Base-by-base conservation (phyloP, 2,888 invertebrate genomes). In the Stenchaetothrips biformis region DNA sequence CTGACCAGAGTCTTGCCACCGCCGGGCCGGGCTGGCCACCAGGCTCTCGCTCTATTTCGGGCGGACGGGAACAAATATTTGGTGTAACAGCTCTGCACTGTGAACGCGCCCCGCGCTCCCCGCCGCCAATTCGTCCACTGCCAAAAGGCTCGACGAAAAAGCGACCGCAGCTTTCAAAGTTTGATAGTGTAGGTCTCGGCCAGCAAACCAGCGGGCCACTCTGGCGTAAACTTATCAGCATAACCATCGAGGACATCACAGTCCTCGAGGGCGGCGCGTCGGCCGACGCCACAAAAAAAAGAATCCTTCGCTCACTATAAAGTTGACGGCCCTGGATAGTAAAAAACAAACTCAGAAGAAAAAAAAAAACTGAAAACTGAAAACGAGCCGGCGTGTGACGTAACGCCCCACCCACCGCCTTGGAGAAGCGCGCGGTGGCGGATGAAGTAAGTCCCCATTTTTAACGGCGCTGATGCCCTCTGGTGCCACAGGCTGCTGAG, bases 41-140 rank as follows among this genome's bases (percentile, higher is more conserved):
- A 21, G n/a, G n/a, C 67, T 67, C 67, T 21, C 67, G 59, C 67
- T 21, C 67, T 74, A 74, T 74, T 74, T 74, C 67, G 21, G 25
- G 25, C 67, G 21, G 67, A 8, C 21, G 67, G 21, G 67, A 74
- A 74, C 67, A 74, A 74, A 74, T 74, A 74, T 74, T 74, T 74
- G 67, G 67, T 74, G 67, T 74, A 74, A 74, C 25, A 74, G 21
- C 67, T 74, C 67, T 59, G 59, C 59, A 59, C 59, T 18, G 59
- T 59, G 21, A 11, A 21, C 21, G 11, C 53, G 53, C 53, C 53
- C 53, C 53, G 53, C 53, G 16, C 4, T 37, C 37, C 37, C 37
- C 37, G 37, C 37, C 37, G 53, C 53, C 37, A 37, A 37, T 37
- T 37, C 53, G 53, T 53, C 11, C 13, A 9, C 16, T 18, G 11